Conservation (phyloP, 1,140 invertebrate species). For the Caenorhabditis tropicalis region DNA sequence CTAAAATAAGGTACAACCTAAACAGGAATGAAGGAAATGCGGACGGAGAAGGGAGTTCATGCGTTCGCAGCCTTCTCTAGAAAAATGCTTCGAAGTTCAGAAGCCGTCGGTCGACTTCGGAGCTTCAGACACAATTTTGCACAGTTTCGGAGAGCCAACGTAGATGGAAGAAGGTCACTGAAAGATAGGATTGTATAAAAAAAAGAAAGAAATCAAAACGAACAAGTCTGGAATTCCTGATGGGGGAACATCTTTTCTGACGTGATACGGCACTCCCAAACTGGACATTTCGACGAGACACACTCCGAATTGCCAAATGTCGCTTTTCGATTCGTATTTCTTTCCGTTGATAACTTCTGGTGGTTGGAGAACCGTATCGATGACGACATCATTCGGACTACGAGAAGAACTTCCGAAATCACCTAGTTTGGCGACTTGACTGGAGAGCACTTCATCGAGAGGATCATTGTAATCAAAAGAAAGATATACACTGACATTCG, state of each 20-base stretch:
- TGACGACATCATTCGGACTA: neutral
- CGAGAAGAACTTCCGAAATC: neutral
- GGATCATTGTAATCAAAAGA: neutral
- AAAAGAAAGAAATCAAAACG: neutral
- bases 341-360: neutral
- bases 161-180: neutral
- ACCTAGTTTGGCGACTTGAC: neutral
- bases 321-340: neutral
- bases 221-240: neutral
- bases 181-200: neutral
- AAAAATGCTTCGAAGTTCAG: neutral
- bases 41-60: neutral
- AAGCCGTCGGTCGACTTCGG: neutral
- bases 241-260: neutral
- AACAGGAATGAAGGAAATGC: neutral
- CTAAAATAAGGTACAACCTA: neutral
- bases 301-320: constrained; percentile 25
- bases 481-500: neutral
- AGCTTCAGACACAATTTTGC: neutral
- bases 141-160: neutral
- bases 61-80: neutral
- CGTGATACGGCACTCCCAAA: neutral
- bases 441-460: neutral
- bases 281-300: neutral
- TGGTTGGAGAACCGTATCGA: neutral